phyloP scores from a whole-genome alignment of 2,888 invertebrate species.

The Octodonta nipae region DNA sequence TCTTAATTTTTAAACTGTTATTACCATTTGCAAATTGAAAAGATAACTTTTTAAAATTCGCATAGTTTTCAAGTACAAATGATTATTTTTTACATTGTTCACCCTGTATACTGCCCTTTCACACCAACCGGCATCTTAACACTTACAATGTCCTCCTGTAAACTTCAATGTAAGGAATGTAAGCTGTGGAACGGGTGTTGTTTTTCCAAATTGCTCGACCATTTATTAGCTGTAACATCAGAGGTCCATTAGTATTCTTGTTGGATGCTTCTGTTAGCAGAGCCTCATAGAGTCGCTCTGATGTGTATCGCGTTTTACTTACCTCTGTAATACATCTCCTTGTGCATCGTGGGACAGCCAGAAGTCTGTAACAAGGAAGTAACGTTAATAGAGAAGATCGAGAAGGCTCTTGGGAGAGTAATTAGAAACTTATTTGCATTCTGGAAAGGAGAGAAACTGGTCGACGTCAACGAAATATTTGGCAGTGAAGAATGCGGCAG shows the following conservation, averaged over 20 bases:
- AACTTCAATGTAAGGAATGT: slow-evolving; percentile 27
- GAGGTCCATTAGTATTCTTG: slow-evolving; percentile 27
- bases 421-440: too few relatives aligned
- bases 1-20: background rate
- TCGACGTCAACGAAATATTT: background rate
- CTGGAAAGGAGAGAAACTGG: slow-evolving; percentile 1
- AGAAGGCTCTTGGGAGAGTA: too few relatives aligned
- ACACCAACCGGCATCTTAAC: too few relatives aligned
- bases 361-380: slow-evolving; percentile 42
- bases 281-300: background rate
- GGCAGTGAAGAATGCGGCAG: too few relatives aligned
- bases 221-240: slow-evolving; percentile 36
- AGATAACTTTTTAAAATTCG: background rate
- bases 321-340: slow-evolving; percentile 81
- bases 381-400: slow-evolving; percentile 7
- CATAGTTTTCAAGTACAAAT: too few relatives aligned
- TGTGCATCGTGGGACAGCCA: slow-evolving; percentile 79
- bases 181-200: slow-evolving; percentile 24
- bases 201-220: slow-evolving; percentile 33
- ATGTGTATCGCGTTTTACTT: slow-evolving; percentile 20
- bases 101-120: too few relatives aligned
- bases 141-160: slow-evolving; percentile 1
- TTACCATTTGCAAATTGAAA: background rate
- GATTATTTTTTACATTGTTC: too few relatives aligned
- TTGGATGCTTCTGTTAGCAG: background rate